A percentile compares a stretch with the other conserved stretches of the same genome.
phyloP scores from a whole-genome alignment of 2,888 invertebrate species.

The Elmis aenea region DNA sequence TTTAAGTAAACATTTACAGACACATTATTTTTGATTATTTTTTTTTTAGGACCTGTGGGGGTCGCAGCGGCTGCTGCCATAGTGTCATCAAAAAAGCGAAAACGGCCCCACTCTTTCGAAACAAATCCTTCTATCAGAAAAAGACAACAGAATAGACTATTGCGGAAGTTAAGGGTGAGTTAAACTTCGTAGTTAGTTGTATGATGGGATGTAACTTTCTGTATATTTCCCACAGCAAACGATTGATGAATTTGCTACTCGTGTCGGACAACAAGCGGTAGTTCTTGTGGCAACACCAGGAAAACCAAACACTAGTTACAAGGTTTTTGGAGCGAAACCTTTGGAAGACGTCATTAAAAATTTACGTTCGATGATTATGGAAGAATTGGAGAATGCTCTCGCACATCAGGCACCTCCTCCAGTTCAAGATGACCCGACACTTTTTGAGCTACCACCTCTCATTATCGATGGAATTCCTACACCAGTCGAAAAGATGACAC shows the following conservation, averaged over 20 bases:
- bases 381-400: conserved; percentile 87
- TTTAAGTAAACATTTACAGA: background rate
- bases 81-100: conserved; percentile 90
- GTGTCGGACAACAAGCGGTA: conserved; percentile 95
- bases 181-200: background rate
- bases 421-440: conserved; percentile 81
- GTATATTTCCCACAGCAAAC: conserved; percentile 66
- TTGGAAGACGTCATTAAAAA: conserved; percentile 93
- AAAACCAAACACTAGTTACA: conserved; percentile 92
- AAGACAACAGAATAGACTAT: conserved; percentile 87
- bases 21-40: conserved; percentile 7
- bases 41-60: conserved; percentile 75
- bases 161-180: conserved; percentile 77
- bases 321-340: conserved; percentile 95
- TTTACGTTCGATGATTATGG: conserved; percentile 87
- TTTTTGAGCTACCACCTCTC: conserved; percentile 92
- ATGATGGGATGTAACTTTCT: background rate
- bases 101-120: conserved; percentile 93
- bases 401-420: conserved; percentile 89
- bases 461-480: conserved; percentile 98
- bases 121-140: conserved; percentile 95
- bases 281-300: conserved; percentile 95
- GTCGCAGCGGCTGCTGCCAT: conserved; percentile 97
- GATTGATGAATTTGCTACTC: conserved; percentile 93
- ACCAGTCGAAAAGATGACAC: conserved; percentile 98